These are phyloP conservation scores for Muscicapa comitata DNA, from an alignment of 2,797 vertebrate species.

Conservation along the genomic window DNA sequence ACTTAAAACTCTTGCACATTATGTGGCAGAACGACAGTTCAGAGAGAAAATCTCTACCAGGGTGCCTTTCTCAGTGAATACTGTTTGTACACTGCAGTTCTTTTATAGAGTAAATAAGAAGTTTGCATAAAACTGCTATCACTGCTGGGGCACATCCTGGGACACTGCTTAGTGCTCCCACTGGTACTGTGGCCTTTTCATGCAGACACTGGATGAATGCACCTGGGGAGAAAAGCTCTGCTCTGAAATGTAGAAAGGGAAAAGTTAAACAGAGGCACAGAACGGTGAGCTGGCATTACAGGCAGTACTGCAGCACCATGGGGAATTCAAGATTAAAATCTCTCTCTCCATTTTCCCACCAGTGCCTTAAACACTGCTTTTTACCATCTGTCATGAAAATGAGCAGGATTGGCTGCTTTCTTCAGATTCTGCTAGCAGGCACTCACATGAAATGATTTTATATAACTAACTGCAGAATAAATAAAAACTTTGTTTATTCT, in stretches of 20 bases:
- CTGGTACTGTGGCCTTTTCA: not conserved
- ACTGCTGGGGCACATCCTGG: not conserved
- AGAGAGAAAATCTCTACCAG: not conserved
- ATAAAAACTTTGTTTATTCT: conserved; percentile 46
- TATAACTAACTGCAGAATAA: conserved; percentile 16
- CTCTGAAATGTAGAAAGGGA: not conserved
- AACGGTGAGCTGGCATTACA: not conserved
- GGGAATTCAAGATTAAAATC: conserved; percentile 26
- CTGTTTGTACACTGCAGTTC: not conserved
- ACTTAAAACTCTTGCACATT: not conserved
- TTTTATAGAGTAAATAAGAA: not conserved
- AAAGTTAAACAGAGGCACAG: conserved; percentile 20
- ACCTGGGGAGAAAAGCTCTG: not conserved
- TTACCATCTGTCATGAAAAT: conserved; percentile 33
- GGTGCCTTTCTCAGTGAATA: not conserved
- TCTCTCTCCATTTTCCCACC: conserved; percentile 11
- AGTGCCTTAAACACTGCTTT: not conserved
- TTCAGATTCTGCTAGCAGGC: conserved; percentile 12
- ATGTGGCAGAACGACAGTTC: not conserved
- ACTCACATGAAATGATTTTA: not conserved
- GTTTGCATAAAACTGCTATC: not conserved
- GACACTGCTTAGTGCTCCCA: not conserved
- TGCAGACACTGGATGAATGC: not conserved
- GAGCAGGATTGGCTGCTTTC: not conserved
- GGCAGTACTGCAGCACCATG: not conserved